Evolutionary conservation across 2,888 invertebrate genomes (phyloP), one percentile per base, ranked within the genome.

Genomic region (Latrodectus hesperus): DNA sequence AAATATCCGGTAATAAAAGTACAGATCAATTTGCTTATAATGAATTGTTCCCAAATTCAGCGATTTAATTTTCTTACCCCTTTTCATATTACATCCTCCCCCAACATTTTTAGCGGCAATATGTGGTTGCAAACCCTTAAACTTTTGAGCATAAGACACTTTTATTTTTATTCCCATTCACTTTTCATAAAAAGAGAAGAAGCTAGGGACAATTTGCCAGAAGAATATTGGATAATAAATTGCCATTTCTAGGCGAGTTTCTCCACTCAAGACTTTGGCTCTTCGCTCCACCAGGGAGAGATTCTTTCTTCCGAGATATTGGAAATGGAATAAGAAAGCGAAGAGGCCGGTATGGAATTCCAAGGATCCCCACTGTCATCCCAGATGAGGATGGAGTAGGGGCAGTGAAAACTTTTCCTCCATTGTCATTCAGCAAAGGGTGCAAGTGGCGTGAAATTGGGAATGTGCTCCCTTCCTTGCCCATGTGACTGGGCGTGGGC

Each of bases 151-250:
- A 60, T 16, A 60, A n/a, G 60, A 60, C 38, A 38, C 38, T 38
- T 38, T 38, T 4, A 1, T 38, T 38, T 38, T 38, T 38, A 38
- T 38, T 38, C 6, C 38, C 38, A 38, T 38, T 38, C 38, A 38
- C 6, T 38, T 38, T 38, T 38, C 38, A 38, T 3, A 38, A 38
- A 38, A 38, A 38, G 38, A 6, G 38, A 38, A 38, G 38, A 38
- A 38, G 38, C 38, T 38, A 38, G 26, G 52, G 52, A 77, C 79
- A 79, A 79, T 79, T 79, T 79, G 79, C 49, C 60, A 71, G 60
- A 79, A 79, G 70, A 71, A 79, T 79, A 79, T 79, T 79, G 79
- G 79, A 79, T 79, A 79, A 79, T 79, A 79, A 79, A 79, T 79
- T 79, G 79, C 79, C 17, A 38, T 16, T 38, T 55, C 38, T 38